Evolutionary conservation across 2,797 vertebrate species (phyloP), one percentile per base, ranked within the genome.

Genomic region (Channallabes apus): DNA sequence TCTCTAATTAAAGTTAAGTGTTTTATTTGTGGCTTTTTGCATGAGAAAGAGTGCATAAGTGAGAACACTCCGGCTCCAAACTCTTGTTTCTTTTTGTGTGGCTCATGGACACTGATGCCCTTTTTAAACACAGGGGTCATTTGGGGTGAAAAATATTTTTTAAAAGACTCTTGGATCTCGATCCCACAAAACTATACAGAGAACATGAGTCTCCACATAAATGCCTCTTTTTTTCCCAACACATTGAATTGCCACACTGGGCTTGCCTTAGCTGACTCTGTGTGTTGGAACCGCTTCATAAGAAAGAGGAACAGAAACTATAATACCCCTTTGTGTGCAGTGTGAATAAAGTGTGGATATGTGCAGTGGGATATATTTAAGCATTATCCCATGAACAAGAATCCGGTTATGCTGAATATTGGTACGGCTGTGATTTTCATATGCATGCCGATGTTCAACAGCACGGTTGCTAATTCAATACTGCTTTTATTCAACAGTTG

Each of bases 1-100:
- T 86, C 85, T 88, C 91, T 82, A 90, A 88, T 91, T 90, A 91
- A 94, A 89, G 88, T 91, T 89, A 82, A 54, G 27, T 24, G 65
- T 72, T 89, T 82, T 51, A 65, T 87, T 54, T 81, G 59, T 85
- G 65, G 32, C 2, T 72, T 77, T 32, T 77, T 51, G 61, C 38
- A 82, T 46, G 85, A 35, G 78, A 65, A 51, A 54, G 72, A 71
- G 80, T 5, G 84, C 11, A 83, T 81, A 59, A 56, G 51, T 51
- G 14, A 64, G 82, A 75, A 83, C 3, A 54, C 41, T 38, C 6
- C 86, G 54, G 78, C 87, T 90, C 68, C 72, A 67, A 65, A 87
- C 86, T 24, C 84, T 90, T 91, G 91, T 90, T 91, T 92, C 86
- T 92, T 89, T 91, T 83, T 17, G 27, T 83, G 69, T 85, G 41